These are phyloP conservation scores for Todus mexicanus DNA, from an alignment of 2,797 vertebrate genomes.

Conservation along the genomic window DNA sequence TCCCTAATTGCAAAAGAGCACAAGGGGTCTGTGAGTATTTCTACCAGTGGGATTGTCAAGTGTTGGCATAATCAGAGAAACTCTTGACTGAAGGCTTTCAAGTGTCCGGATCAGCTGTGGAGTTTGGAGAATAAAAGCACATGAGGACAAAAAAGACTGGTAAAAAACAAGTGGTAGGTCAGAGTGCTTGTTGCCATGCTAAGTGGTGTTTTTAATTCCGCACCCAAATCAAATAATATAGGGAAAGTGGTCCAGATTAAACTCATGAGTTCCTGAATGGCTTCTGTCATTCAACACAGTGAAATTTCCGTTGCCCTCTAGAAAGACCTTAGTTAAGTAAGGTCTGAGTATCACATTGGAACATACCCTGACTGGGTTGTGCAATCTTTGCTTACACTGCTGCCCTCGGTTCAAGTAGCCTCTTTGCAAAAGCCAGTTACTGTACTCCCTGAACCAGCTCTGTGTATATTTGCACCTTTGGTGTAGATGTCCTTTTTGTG, in stretches of 20 bases:
- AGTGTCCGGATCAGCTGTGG: not conserved
- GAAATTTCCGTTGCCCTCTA: not conserved
- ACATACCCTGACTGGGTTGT: not conserved
- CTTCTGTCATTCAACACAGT: not conserved
- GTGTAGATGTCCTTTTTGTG: not conserved
- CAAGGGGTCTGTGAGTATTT: not conserved
- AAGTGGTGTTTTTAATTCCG: not conserved
- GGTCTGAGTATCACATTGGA: not conserved
- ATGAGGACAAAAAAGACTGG: not conserved
- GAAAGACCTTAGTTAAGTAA: not conserved
- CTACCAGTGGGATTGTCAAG: not conserved
- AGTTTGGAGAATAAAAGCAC: not conserved
- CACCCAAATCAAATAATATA: not conserved
- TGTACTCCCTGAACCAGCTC: not conserved
- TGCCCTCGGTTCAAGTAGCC: not conserved
- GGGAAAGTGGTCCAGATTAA: not conserved
- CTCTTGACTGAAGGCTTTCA: constrained; percentile 2
- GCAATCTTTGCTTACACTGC: not conserved
- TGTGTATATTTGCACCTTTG: not conserved
- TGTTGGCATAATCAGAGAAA: constrained; percentile 13
- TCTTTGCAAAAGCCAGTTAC: not conserved
- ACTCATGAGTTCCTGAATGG: not conserved
- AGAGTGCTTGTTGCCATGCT: not conserved
- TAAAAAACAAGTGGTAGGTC: not conserved
- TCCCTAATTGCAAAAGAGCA: constrained; percentile 26